These are phyloP conservation scores for Arbacia lixula DNA, from an alignment of 53 echinoderm and acorn worm species.

Conservation along the genomic window DNA sequence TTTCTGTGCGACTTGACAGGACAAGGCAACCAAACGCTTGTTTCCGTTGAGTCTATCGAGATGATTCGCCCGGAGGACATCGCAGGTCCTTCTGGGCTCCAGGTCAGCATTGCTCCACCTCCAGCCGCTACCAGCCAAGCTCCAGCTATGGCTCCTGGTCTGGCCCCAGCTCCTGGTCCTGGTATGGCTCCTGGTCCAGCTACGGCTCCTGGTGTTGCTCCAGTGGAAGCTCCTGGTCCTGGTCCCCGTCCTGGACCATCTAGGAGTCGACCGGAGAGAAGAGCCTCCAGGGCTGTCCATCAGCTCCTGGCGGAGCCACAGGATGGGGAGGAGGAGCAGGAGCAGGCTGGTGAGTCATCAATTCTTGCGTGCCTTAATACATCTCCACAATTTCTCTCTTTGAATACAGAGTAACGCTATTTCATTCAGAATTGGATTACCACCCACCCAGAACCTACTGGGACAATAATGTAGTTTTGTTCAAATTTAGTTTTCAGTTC, in stretches of 20 bases:
- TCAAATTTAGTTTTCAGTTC: too few relatives aligned
- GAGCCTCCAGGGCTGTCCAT: conserved; percentile 52
- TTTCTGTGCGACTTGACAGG: neutral
- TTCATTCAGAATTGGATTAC: too few relatives aligned
- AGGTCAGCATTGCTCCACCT: neutral
- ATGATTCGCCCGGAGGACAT: conserved; percentile 19
- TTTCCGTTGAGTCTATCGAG: neutral
- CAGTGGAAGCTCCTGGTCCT: neutral
- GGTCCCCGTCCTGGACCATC: neutral
- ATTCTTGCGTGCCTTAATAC: too few relatives aligned
- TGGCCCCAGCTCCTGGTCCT: neutral
- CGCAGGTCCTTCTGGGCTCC: conserved; percentile 28
- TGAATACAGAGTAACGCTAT: too few relatives aligned
- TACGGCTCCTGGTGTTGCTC: too few relatives aligned
- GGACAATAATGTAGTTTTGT: too few relatives aligned
- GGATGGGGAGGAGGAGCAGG: conserved; percentile 50
- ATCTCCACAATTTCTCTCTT: too few relatives aligned
- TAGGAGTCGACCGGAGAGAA: conserved; percentile 43
- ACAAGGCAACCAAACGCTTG: neutral
- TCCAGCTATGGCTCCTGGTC: too few relatives aligned
- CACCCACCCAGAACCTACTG: too few relatives aligned
- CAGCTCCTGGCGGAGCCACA: conserved; percentile 44
- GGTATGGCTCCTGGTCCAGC: neutral
- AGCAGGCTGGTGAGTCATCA: too few relatives aligned
- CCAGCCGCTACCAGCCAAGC: neutral